Evolutionary conservation across 2,888 invertebrate genomes (phyloP), one percentile per base, ranked within the genome.

Genomic region (Amphiduros pacificus): DNA sequence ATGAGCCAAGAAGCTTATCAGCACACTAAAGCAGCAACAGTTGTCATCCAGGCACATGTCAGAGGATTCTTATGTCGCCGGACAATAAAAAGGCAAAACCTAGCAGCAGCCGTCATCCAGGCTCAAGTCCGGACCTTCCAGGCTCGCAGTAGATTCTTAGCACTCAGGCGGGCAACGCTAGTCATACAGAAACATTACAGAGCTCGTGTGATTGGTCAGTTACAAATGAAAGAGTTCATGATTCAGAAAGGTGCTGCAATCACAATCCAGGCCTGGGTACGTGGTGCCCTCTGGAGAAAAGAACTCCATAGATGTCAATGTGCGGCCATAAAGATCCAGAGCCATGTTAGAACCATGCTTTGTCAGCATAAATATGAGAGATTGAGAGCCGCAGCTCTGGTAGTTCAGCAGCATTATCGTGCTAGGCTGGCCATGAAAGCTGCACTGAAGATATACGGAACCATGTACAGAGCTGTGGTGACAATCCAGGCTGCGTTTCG

Each of bases 231-330:
- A 44, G 44, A 44, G 6, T 59, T 52, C 28, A 6, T 5, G 5
- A 17, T 4, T 51, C 17, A 62, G 32, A 36, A 44, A 22, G 14
- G 55, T 26, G 73, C 77, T 22, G 69, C 73, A 1, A 6, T 64
- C 5, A 56, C 41, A 5, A 66, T 78, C 26, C 78, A 78, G 62
- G n/a, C n/a, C n/a, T n/a, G n/a, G n/a, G 6, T 11, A 44, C 6
- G n/a, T 5, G 44, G 44, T 9, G 4, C n/a, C 6, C 6, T 20
- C 6, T 44, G 5, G 6, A 5, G 44, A n/a, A n/a, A 44, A 22
- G 31, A n/a, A 17, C 24, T 54, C 5, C 22, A 29, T 4, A 36
- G 24, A 31, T n/a, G n/a, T 17, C 11, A 57, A 6, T 17, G 27
- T 5, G 66, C 66, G 5, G 71, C 69, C 6, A 50, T 66, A n/a